These are phyloP conservation scores for Adela reaumurella DNA, from an alignment of 2,888 invertebrate species.

Conservation along the genomic window DNA sequence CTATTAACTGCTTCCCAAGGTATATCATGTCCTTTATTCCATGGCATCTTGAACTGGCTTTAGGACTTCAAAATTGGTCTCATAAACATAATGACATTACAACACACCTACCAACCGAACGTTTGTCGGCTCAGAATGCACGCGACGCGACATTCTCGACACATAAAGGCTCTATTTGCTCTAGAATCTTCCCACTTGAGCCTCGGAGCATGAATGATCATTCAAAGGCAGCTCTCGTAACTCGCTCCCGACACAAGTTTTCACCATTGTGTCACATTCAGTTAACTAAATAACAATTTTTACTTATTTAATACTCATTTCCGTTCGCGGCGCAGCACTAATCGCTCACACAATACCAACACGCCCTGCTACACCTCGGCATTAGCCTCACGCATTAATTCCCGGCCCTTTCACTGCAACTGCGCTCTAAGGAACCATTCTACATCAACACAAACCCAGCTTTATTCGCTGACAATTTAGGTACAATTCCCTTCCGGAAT, in stretches of 20 bases:
- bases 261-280: slow-evolving; percentile 6
- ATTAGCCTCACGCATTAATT: not conserved
- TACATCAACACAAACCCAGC: not conserved
- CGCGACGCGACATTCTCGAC: no score
- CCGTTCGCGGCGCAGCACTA: slow-evolving; percentile 32
- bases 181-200: not conserved
- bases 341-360: slow-evolving; percentile 28
- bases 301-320: slow-evolving; percentile 24
- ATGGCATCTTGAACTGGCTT: no score
- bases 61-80: no score
- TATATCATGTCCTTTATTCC: no score
- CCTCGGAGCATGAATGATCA: not conserved
- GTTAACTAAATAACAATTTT: slow-evolving; percentile 20
- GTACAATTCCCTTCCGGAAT: no score
- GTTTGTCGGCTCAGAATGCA: no score
- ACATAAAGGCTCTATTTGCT: not conserved
- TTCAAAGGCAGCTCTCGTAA: not conserved
- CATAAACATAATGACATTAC: no score
- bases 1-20: no score
- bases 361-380: slow-evolving; percentile 19
- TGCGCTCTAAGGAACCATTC: not conserved
- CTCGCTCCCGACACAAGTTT: not conserved
- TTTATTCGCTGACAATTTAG: no score
- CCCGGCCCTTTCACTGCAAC: not conserved
- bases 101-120: no score